These are phyloP conservation scores for Melanaphis sacchari DNA, from an alignment of 1,140 invertebrate genomes.

Conservation along the genomic window DNA sequence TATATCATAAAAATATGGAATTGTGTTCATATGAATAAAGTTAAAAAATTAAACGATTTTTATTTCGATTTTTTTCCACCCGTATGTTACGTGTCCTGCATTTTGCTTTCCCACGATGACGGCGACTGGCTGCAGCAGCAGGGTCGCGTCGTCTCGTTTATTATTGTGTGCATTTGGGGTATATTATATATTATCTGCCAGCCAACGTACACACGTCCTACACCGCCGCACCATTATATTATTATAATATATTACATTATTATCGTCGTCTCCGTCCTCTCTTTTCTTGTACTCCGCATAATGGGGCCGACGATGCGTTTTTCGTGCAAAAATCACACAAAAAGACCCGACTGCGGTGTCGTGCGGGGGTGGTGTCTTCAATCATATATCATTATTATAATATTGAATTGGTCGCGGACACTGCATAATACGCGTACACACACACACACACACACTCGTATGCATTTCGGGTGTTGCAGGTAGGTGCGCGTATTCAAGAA, in stretches of 20 bases:
- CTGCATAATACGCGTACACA: not conserved
- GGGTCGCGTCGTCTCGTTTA: not conserved
- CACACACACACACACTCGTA: not conserved
- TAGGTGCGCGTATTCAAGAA: not conserved
- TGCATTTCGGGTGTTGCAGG: not conserved
- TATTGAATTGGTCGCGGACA: not conserved
- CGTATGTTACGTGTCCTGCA: not conserved
- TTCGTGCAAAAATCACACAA: conserved; percentile 28
- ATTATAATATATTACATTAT: conserved; percentile 9
- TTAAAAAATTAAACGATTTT: conserved; percentile 37
- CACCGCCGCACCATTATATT: not conserved
- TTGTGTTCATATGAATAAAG: conserved; percentile 55
- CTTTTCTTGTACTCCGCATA: not conserved
- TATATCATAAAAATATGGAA: conserved; percentile 53
- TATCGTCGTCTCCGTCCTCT: not conserved
- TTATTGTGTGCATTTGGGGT: not conserved
- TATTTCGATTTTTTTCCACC: not conserved
- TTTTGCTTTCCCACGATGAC: conserved; percentile 15
- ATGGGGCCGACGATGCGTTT: conserved; percentile 6
- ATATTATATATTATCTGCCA: not conserved
- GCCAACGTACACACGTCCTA: not conserved
- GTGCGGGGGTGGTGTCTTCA: conserved; percentile 1
- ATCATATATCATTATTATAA: not conserved
- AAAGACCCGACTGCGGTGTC: not conserved
- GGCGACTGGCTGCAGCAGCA: not conserved